phyloP scores from a whole-genome alignment of 2,113 vertebrate genomes.

The Callopanchax toddi region DNA sequence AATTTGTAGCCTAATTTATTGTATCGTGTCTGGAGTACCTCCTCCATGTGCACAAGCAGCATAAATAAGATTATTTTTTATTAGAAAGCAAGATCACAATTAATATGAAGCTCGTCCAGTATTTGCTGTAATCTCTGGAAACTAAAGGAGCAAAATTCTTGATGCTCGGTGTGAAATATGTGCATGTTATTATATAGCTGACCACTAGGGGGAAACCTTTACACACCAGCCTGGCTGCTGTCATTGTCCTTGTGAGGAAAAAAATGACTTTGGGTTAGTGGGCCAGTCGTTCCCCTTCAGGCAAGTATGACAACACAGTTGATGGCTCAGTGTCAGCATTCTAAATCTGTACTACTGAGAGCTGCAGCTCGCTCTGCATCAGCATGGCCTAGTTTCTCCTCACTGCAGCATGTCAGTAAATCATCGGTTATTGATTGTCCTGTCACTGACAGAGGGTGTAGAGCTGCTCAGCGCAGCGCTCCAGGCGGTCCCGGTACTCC shows the following conservation, averaged over 20 bases:
- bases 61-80: no score
- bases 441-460: constrained; percentile 62
- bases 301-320: constrained; percentile 21
- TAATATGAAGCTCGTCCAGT: constrained; percentile 28
- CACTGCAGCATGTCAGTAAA: neutral
- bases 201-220: constrained; percentile 55
- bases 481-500: constrained; percentile 79
- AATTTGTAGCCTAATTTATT: constrained; percentile 43
- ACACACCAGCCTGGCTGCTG: neutral
- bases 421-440: neutral
- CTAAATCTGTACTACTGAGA: constrained; percentile 18
- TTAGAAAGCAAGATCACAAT: constrained; percentile 7
- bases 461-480: constrained; percentile 59
- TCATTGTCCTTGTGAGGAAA: constrained; percentile 21
- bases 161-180: no score
- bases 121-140: constrained; percentile 28
- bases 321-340: constrained; percentile 18
- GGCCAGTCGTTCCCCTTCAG: constrained; percentile 41
- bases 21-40: neutral
- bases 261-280: constrained; percentile 43
- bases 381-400: constrained; percentile 23
- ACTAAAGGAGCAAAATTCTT: no score
- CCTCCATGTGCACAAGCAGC: constrained; percentile 4
- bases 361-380: constrained; percentile 6
- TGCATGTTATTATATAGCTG: constrained; percentile 9